Percentiles rank a stretch among this genome's conserved stretches.
Evolutionary conservation across 2,113 vertebrate species (phyloP).

Genomic region (Cinclus mexicanus): DNA sequence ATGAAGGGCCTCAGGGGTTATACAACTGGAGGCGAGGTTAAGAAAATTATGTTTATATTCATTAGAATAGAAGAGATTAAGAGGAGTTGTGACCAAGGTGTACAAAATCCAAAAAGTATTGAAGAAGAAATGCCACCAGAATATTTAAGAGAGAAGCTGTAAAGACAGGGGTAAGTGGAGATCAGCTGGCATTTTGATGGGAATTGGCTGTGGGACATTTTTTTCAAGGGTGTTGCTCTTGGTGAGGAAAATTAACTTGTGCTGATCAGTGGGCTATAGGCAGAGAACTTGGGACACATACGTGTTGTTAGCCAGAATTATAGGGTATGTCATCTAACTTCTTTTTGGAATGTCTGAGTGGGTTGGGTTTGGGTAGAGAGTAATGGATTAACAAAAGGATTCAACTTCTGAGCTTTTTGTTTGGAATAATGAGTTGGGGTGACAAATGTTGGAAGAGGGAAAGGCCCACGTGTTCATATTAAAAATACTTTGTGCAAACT

Average conservation of each 20-base stretch:
- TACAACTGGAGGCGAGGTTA: slow-evolving; percentile 34
- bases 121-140: neutral
- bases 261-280: neutral
- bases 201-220: neutral
- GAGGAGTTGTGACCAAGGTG: neutral
- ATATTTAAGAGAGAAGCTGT: neutral
- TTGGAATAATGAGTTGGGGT: neutral
- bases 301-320: neutral
- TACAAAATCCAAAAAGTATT: slow-evolving; percentile 20
- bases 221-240: neutral
- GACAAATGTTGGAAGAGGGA: neutral
- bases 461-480: rapidly evolving
- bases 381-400: neutral
- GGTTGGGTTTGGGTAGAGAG: neutral
- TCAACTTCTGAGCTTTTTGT: neutral
- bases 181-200: neutral
- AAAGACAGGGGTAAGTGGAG: neutral
- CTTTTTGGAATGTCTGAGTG: neutral
- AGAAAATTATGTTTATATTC: slow-evolving; percentile 55
- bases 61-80: slow-evolving; percentile 48
- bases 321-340: rapidly evolving
- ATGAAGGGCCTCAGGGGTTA: slow-evolving; percentile 38
- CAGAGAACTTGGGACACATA: neutral
- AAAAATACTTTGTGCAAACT: neutral
- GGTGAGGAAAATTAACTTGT: neutral